Evolutionary conservation across 2,888 invertebrate genomes (phyloP).

Genomic region (Trisateles emortualis): DNA sequence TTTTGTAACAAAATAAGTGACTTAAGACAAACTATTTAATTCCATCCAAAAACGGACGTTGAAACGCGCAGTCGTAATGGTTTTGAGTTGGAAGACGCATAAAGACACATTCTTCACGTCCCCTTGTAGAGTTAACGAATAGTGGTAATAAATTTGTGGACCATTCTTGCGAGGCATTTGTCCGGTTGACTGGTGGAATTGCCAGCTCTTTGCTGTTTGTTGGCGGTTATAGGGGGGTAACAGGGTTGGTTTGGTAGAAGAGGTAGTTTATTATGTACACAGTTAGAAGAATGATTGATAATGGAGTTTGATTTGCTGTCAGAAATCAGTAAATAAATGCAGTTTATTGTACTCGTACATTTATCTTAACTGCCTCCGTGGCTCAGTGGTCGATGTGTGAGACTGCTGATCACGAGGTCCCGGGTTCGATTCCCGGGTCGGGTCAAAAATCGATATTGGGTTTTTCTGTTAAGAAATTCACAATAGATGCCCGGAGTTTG

Average conservation of each 20-base stretch:
- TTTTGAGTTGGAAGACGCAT: constrained; percentile 42
- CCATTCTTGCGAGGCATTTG: constrained; percentile 75
- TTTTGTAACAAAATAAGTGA: not conserved
- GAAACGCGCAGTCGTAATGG: constrained; percentile 42
- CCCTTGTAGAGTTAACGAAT: constrained; percentile 68
- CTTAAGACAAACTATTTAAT: constrained; percentile 29
- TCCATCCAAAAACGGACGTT: constrained; percentile 33
- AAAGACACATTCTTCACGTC: constrained; percentile 66
- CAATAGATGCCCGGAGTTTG: no score
- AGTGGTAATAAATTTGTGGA: constrained; percentile 67
- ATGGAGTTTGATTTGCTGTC: not conserved
- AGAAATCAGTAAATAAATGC: not conserved
- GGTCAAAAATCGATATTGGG: no score
- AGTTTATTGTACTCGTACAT: not conserved
- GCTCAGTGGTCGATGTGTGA: no score
- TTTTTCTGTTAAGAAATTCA: no score
- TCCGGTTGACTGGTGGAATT: constrained; percentile 62
- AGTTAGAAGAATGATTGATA: not conserved
- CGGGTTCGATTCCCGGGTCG: no score
- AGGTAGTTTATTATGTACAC: constrained; percentile 23
- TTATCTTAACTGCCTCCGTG: no score
- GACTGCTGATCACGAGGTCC: no score
- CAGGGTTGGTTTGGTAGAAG: constrained; percentile 32
- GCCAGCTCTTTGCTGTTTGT: constrained; percentile 56
- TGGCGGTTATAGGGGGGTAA: constrained; percentile 45